Conservation (phyloP, 1,140 invertebrate genomes). For the Phthorimaea operculella region DNA sequence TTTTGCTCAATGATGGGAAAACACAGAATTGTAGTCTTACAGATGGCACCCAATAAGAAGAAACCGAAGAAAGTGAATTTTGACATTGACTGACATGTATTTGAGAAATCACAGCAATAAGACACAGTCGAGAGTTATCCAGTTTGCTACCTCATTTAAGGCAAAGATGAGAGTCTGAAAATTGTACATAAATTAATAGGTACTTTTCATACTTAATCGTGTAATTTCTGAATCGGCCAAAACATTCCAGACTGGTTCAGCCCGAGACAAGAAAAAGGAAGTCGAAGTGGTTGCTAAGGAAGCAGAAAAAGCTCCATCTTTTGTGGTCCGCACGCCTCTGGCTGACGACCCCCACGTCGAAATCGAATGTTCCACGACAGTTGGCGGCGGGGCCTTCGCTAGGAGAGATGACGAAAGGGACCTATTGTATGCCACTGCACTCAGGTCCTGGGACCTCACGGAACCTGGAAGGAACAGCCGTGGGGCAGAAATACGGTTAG, state of each 20-base stretch:
- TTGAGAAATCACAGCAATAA: no score
- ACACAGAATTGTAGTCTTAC: no score
- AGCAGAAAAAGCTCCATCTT: background rate
- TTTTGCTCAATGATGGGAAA: no score
- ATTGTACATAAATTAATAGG: no score
- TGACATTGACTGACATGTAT: no score
- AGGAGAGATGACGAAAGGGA: conserved; percentile 41
- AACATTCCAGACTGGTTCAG: conserved; percentile 16
- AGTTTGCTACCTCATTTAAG: no score
- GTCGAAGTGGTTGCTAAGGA: background rate
- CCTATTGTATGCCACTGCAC: conserved; percentile 30
- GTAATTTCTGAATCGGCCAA: no score
- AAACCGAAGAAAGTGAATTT: no score
- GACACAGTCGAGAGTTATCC: no score
- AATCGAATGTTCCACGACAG: conserved; percentile 36
- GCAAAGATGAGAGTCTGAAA: no score
- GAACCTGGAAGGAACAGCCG: conserved; percentile 39
- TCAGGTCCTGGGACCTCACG: conserved; percentile 29
- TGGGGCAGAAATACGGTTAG: conserved; percentile 20
- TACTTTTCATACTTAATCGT: no score
- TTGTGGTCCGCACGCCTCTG: conserved; percentile 23
- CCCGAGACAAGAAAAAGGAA: conserved; percentile 29
- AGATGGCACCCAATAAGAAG: no score
- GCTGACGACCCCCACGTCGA: conserved; percentile 44
- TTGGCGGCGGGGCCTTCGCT: conserved; percentile 22